Evolutionary conservation across 2,113 vertebrate genomes (phyloP), one percentile per base, ranked within the genome.

Genomic region (Leucoraja erinaceus): DNA sequence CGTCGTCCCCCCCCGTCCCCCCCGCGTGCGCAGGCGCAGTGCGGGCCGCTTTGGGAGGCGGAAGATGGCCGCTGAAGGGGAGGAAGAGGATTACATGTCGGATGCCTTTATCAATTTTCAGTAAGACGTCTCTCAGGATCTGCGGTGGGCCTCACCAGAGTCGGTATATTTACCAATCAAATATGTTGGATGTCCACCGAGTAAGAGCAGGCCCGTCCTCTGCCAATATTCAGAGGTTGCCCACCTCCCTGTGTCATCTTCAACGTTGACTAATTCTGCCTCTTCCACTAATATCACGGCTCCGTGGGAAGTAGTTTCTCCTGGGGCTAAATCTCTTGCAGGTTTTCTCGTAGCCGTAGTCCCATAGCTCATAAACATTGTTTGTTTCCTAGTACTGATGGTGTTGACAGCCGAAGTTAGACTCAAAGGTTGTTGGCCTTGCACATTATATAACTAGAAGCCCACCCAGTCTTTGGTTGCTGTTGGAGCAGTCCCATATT

Each of bases 61-160:
- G 56, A 22, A 9, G n/a, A 5, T 0, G 2, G 22, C 38, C 79
- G 25, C 14, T 70, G 97, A 96, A 33, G 97, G 96, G 2, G 96
- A 96, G 5, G 97, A 98, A 84, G 98, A 99, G 0, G 98, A 99
- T 93, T 99, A 99, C 70, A 99, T 99, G 98, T 99, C 98, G 0
- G 98, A 99, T 93, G 95, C 96, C 0, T 98, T 99, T 95, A 95
- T 98, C 92, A 97, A 94, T 94, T 93, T 96, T 94, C 94, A 97
- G 98, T 98, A 95, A 96, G 98, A 8, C 6, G 11, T 38, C 61
- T 2, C 1, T 56, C 11, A 31, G 28, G 56, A 25, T 75, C 28
- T 12, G 56, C 56, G 83, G 11, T 86, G 83, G 28, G 56, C 56
- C 56, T 61, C 12, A n/a, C 28, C 28, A 10, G 74, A n/a, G 28